Conservation (phyloP, 2,797 vertebrate genomes). For the Pogonophryne albipinna region DNA sequence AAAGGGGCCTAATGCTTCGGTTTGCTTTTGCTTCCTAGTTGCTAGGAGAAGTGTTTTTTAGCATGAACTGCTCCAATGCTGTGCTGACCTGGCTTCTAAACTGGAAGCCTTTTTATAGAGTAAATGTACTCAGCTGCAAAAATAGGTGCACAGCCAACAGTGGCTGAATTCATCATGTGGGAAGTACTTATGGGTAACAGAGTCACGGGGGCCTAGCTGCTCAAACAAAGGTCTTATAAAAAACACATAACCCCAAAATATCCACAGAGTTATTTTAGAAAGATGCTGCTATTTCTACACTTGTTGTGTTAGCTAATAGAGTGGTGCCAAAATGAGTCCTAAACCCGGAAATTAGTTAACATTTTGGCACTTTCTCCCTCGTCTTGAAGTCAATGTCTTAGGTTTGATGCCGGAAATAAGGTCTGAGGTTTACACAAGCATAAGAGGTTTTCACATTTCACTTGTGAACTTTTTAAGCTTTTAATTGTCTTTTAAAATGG, state of each 20-base stretch:
- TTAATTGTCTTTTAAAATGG: too few species aligned
- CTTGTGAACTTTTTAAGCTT: too few species aligned
- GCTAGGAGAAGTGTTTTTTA: neutral
- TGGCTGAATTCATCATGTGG: conserved; percentile 48
- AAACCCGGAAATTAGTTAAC: too few species aligned
- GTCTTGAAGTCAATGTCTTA: too few species aligned
- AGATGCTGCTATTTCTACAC: conserved; percentile 38
- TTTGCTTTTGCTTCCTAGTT: conserved; percentile 34
- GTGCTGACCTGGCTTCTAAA: neutral
- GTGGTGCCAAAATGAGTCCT: too few species aligned
- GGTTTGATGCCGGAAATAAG: too few species aligned
- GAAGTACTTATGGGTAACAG: conserved; percentile 53
- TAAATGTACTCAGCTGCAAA: conserved; percentile 46
- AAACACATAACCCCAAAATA: conserved; percentile 44
- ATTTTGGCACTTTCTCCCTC: too few species aligned
- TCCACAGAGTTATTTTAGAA: conserved; percentile 44
- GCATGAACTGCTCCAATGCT: conserved; percentile 12
- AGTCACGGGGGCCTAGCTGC: conserved; percentile 46
- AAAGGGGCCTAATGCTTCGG: conserved; percentile 25
- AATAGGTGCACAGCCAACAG: conserved; percentile 48
- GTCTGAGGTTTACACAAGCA: too few species aligned
- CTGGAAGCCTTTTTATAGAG: conserved; percentile 20
- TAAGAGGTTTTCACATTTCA: too few species aligned
- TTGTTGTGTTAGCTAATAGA: conserved; percentile 4
- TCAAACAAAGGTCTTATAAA: conserved; percentile 56